A percentile compares a stretch with the other conserved stretches of the same genome.
phyloP scores from a whole-genome alignment of 2,888 invertebrate genomes.

The Yponomeuta plumbellus region DNA sequence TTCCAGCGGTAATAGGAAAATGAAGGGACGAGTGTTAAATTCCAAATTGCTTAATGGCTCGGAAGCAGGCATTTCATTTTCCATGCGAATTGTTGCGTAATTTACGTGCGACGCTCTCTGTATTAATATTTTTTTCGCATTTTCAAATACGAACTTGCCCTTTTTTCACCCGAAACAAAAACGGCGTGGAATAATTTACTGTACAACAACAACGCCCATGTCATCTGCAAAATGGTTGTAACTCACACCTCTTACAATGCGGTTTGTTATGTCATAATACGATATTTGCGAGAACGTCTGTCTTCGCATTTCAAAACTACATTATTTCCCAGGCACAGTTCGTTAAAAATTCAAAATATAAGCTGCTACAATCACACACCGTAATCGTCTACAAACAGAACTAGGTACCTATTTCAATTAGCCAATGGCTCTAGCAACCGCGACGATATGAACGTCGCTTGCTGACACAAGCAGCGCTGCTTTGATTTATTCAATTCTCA shows the following conservation, averaged over 20 bases:
- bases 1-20: conserved; percentile 69
- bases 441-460: background rate
- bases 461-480: background rate
- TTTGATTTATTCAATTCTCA: background rate
- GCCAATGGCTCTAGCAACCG: background rate
- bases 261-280: background rate
- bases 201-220: background rate
- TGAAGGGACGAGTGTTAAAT: conserved; percentile 75
- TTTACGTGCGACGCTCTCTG: conserved; percentile 51
- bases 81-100: conserved; percentile 70
- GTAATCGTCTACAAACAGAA: background rate
- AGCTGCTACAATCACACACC: background rate
- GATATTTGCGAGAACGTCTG: background rate
- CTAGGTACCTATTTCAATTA: background rate
- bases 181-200: conserved; percentile 3
- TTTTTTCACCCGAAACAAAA: background rate
- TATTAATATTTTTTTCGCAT: conserved; percentile 42
- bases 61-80: conserved; percentile 74
- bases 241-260: background rate
- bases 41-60: conserved; percentile 73
- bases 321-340: background rate
- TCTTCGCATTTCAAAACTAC: background rate
- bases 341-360: background rate
- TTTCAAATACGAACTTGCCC: conserved; percentile 37
- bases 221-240: conserved; percentile 6